phyloP scores from a whole-genome alignment of 1,140 invertebrate genomes.

The Zaprionus inermis region DNA sequence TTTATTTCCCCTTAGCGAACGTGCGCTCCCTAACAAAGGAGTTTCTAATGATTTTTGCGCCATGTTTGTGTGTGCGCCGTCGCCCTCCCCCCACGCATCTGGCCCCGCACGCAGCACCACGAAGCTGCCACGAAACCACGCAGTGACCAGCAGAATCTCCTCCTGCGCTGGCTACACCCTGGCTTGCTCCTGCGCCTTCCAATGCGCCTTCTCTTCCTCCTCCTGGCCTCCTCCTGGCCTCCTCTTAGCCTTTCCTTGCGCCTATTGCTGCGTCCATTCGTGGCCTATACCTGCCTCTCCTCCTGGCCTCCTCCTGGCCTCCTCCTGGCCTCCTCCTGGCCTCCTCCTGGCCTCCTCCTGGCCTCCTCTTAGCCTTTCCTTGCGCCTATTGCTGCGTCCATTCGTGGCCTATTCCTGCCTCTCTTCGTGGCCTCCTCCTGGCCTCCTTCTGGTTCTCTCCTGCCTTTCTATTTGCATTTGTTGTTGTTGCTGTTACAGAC shows the following conservation, averaged over 20 bases:
- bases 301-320: too few relatives aligned
- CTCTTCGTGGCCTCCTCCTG: too few relatives aligned
- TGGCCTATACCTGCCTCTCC: too few relatives aligned
- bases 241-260: neutral
- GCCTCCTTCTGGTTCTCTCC: neutral
- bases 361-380: constrained; percentile 29
- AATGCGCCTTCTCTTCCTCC: too few relatives aligned
- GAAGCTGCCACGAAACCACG: neutral
- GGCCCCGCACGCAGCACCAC: neutral
- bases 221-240: neutral
- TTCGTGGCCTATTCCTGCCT: too few relatives aligned
- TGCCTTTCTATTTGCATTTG: constrained; percentile 23
- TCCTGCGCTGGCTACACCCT: too few relatives aligned
- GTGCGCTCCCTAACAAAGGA: constrained; percentile 75
- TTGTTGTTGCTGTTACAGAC: constrained; percentile 67
- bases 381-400: too few relatives aligned
- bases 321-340: too few relatives aligned
- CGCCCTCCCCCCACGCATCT: too few relatives aligned
- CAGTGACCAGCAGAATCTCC: neutral
- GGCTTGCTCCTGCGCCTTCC: too few relatives aligned
- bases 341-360: neutral
- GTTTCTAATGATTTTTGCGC: constrained; percentile 82
- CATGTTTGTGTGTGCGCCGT: constrained; percentile 57
- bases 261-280: neutral
- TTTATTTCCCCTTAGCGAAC: constrained; percentile 68